Evolutionary conservation across 2,113 vertebrate genomes (phyloP).

Genomic region (Muscicapa adusta): DNA sequence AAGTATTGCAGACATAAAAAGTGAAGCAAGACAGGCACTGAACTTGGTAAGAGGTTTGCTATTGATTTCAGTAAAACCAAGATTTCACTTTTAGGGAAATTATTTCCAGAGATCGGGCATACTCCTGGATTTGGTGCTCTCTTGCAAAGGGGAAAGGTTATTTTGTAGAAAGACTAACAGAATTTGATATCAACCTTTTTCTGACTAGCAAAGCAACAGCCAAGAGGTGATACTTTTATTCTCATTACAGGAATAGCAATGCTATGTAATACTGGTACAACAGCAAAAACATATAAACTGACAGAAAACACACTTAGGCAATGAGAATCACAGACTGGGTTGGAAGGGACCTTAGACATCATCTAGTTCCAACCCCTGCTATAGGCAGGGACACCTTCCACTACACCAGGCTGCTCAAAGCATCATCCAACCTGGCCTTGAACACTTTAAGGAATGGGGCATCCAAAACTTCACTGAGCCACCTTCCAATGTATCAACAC

Average conservation of each 20-base stretch:
- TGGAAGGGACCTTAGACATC: background rate
- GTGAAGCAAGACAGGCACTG: background rate
- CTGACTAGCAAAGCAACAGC: background rate
- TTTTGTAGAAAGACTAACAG: background rate
- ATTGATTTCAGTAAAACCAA: background rate
- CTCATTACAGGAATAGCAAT: background rate
- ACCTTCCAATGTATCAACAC: background rate
- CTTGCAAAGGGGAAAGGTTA: background rate
- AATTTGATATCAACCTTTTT: background rate
- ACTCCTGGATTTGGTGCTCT: background rate
- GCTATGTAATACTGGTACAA: background rate
- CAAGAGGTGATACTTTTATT: background rate
- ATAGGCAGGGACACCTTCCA: background rate
- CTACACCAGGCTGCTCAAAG: background rate
- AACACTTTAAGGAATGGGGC: background rate
- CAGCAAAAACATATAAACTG: background rate
- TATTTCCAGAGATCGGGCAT: background rate
- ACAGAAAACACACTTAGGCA: background rate
- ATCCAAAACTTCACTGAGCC: background rate
- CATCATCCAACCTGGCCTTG: background rate
- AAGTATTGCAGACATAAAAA: background rate
- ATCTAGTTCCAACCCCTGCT: background rate
- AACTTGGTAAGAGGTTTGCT: background rate
- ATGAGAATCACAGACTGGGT: background rate
- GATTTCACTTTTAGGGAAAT: background rate